Base-by-base conservation (phyloP, 1,140 invertebrate genomes). In the Drosophila kurseongensis region DNA sequence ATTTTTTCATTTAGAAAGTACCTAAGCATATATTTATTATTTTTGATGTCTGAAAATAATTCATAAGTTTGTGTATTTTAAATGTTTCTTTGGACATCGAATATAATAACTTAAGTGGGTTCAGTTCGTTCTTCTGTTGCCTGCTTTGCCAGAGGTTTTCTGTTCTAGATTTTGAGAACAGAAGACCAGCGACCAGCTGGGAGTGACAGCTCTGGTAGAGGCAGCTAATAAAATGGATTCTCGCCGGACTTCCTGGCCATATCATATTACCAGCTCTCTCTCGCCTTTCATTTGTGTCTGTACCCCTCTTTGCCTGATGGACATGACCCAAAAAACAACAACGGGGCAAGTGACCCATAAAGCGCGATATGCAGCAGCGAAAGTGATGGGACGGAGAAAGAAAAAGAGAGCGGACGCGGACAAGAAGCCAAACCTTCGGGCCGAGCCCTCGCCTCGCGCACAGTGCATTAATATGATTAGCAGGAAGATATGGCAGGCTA, bases 381-480 rank as follows among this genome's bases (percentile, higher is more conserved):
- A 61, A 73, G 77, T 58, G 52, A 69, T 88, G 84, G 79, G 75
- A 72, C 80, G 68, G 69, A 67, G 63, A 77, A 68, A 51, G 59
- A 42, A 38, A 54, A 63, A 71, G 73, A 75, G 73, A 55, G 62
- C 66, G 23, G 23, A 23, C 23, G 23, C 23, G 55, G n/a, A 18
- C 13, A 18, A 35, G 79, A 67, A 83, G 80, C 79, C 80, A 75
- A 82, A 83, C 80, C 80, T 83, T 78, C 47, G 75, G 35, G 84
- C 83, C 83, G 78, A 81, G 80, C 83, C 83, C 80, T 76, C 47
- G 66, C 42, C 80, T 76, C 47, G 66, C 42, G 63, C 67, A 58
- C 66, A 79, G 72, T 86, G 83, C 83, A 88, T 88, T 86, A 86
- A 86, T 86, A 83, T 86, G 83, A 86, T 86, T 86, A 88, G 84